Evolutionary conservation across 2,113 vertebrate genomes (phyloP).

Genomic region (Pyrgilauda ruficollis): DNA sequence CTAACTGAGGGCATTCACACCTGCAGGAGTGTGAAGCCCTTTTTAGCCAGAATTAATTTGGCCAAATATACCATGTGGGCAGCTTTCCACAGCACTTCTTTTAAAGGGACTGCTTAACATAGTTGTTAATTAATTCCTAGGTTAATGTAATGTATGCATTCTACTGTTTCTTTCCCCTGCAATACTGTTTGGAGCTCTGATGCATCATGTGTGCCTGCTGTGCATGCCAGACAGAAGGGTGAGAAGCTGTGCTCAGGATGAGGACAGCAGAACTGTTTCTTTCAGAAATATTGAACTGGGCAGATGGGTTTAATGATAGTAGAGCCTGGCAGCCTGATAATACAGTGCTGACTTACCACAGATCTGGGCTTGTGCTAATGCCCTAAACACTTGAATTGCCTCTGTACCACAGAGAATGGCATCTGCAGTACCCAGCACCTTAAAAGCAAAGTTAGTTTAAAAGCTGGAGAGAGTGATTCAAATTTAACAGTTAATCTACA

Average conservation of each 20-base stretch:
- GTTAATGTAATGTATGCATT: neutral
- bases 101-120: neutral
- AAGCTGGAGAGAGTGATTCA: neutral
- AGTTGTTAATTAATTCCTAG: neutral
- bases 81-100: neutral
- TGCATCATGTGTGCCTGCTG: neutral
- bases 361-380: neutral
- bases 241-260: neutral
- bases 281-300: neutral
- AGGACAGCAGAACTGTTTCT: neutral
- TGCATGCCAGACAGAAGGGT: neutral
- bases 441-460: neutral
- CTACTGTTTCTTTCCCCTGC: neutral
- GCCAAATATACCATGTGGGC: neutral
- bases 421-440: neutral
- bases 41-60: neutral
- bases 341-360: neutral
- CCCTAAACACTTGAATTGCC: neutral
- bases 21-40: neutral
- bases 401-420: neutral
- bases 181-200: neutral
- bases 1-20: neutral
- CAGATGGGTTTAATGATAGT: neutral
- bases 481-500: neutral
- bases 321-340: neutral